These are phyloP conservation scores for Rhopalosiphum maidis DNA, from an alignment of 1,140 invertebrate genomes.

Conservation along the genomic window DNA sequence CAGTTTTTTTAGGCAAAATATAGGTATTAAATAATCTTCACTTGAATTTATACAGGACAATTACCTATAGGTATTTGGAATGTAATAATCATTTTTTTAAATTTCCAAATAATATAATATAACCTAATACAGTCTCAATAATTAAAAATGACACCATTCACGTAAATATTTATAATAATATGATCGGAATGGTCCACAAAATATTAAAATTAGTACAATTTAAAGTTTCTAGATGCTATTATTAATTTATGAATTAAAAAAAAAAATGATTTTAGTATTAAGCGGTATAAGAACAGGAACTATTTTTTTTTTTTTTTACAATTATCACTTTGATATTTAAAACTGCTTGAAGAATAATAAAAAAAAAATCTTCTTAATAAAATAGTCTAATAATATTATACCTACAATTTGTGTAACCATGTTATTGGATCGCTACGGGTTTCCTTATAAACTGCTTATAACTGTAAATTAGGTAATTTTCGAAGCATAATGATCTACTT, in stretches of 20 bases:
- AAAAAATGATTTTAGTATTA: neutral
- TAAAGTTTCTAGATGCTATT: neutral
- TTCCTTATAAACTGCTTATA: neutral
- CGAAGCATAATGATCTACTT: neutral
- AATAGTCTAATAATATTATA: neutral
- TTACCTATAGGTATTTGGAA: too few relatives aligned
- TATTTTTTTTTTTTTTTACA: neutral
- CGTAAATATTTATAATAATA: neutral
- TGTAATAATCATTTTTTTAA: neutral
- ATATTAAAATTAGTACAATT: neutral
- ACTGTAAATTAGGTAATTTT: neutral
- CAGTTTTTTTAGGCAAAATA: too few relatives aligned
- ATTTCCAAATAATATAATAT: too few relatives aligned
- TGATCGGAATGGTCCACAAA: neutral
- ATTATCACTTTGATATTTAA: neutral
- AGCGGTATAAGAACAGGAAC: neutral
- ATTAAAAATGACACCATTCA: neutral
- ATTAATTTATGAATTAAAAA: neutral
- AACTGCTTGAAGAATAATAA: neutral
- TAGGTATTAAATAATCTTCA: too few relatives aligned
- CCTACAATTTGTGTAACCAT: neutral
- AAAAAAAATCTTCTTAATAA: neutral
- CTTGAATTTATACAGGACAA: too few relatives aligned
- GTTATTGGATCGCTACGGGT: neutral
- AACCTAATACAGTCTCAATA: too few relatives aligned